Evolutionary conservation across 2,113 vertebrate genomes (phyloP), one percentile per base, ranked within the genome.

Genomic region (Epinephelus lanceolatus): DNA sequence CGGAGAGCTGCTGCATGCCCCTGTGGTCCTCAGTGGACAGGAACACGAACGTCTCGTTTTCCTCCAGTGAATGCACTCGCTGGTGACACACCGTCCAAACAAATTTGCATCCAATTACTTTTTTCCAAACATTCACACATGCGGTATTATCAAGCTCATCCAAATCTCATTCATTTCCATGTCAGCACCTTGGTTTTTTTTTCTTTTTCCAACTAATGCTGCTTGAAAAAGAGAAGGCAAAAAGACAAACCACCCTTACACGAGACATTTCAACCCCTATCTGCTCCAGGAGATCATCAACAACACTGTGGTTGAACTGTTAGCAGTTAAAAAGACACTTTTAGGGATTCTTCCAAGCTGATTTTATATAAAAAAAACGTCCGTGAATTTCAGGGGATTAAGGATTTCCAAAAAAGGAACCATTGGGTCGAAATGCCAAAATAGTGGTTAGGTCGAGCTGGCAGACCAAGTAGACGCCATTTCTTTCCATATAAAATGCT

Each of bases 41-140:
- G 84, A 92, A 90, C 82, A 81, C 76, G 88, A 92, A 92, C 86
- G 92, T 91, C 85, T 83, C 17, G 66, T 74, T 85, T 82, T 59
- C 49, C 7, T 76, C 33, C 30, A 53, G 23, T 18, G 71, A 66
- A 53, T 8, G 51, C 42, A 45, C 3, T 45, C 42, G 10, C 30
- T 49, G 21, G 53, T 68, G 70, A 81, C 78, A 84, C 67, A 72
- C 40, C 65, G 23, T 68, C 33, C 61, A 70, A 81, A 86, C 76
- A 53, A 45, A 70, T 81, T 27, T 47, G 53, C 51, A 53, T 79
- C 42, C 67, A 55, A 59, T 80, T 47, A 53, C 40, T 33, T 55
- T 25, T 45, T 13, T 30, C 25, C 40, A 76, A 81, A 84, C 78
- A 70, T 62, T 74, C 60, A 23, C 74, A 83, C 55, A 76, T 57